phyloP scores from a whole-genome alignment of 2,113 vertebrate genomes.

The Gambusia holbrooki region DNA sequence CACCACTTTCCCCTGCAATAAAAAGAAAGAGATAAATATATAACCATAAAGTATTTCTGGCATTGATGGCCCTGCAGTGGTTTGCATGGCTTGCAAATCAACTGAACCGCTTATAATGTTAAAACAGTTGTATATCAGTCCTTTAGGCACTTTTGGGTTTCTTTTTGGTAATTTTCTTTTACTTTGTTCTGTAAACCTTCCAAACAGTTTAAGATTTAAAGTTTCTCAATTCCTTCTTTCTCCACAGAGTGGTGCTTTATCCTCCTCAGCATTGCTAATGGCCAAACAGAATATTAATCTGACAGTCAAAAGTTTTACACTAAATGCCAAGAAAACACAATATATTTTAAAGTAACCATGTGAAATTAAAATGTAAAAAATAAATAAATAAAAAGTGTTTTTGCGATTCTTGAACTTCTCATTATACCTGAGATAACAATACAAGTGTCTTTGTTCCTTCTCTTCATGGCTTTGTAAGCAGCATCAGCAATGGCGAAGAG shows the following conservation, averaged over 20 bases:
- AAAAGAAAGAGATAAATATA: neutral
- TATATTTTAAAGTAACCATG: neutral
- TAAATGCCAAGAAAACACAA: no score
- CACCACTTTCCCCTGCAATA: slow-evolving; percentile 92
- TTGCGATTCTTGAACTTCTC: slow-evolving; percentile 11
- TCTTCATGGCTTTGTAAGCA: slow-evolving; percentile 99
- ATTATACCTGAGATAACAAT: slow-evolving; percentile 95
- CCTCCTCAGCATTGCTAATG: slow-evolving; percentile 34
- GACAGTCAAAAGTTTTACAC: neutral
- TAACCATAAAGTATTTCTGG: neutral
- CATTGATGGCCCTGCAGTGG: neutral
- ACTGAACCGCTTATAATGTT: neutral
- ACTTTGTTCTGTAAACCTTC: neutral
- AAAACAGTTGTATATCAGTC: neutral
- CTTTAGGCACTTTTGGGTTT: neutral
- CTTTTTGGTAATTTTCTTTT: neutral
- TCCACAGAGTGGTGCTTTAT: slow-evolving; percentile 72
- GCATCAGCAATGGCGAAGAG: slow-evolving; percentile 96
- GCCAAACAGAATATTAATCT: slow-evolving; percentile 37
- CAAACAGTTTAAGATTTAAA: neutral
- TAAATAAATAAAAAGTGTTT: neutral
- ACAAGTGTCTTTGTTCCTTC: slow-evolving; percentile 95
- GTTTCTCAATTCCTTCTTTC: slow-evolving; percentile 31
- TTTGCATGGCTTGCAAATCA: slow-evolving; percentile 5
- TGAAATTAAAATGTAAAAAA: neutral